Evolutionary conservation across 2,888 invertebrate species (phyloP).

Genomic region (Pinctada fucata): DNA sequence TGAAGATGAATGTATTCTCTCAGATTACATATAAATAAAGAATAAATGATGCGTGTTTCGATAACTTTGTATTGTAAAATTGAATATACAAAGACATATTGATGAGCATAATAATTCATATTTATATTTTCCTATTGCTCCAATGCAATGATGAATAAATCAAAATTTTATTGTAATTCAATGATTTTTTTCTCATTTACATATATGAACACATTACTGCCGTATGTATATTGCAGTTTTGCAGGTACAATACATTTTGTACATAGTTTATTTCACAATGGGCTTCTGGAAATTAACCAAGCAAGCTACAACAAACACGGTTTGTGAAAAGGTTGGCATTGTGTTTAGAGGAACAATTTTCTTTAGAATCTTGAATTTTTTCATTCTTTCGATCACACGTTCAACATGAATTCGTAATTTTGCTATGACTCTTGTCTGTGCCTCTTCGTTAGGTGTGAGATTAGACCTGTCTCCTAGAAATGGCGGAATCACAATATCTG

Average conservation of each 20-base stretch:
- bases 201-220: not conserved
- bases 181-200: not conserved
- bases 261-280: not conserved
- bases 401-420: conserved; percentile 34
- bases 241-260: too few relatives aligned
- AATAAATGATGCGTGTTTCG: too few relatives aligned
- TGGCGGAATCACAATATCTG: conserved; percentile 23
- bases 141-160: not conserved
- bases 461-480: conserved; percentile 17
- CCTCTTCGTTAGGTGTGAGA: conserved; percentile 27
- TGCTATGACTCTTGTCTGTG: conserved; percentile 21
- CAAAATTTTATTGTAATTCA: not conserved
- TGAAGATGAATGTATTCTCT: too few relatives aligned
- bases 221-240: too few relatives aligned
- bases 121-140: too few relatives aligned
- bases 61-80: too few relatives aligned
- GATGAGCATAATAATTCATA: too few relatives aligned
- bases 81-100: too few relatives aligned
- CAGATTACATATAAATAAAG: too few relatives aligned
- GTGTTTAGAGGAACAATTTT: conserved; percentile 12
- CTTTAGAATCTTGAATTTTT: conserved; percentile 26
- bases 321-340: conserved; percentile 12
- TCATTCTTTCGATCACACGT: conserved; percentile 32
- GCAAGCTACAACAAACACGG: conserved; percentile 11
- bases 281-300: conserved; percentile 11